phyloP scores from a whole-genome alignment of 2,797 vertebrate species.

The Phoebastria nigripes region DNA sequence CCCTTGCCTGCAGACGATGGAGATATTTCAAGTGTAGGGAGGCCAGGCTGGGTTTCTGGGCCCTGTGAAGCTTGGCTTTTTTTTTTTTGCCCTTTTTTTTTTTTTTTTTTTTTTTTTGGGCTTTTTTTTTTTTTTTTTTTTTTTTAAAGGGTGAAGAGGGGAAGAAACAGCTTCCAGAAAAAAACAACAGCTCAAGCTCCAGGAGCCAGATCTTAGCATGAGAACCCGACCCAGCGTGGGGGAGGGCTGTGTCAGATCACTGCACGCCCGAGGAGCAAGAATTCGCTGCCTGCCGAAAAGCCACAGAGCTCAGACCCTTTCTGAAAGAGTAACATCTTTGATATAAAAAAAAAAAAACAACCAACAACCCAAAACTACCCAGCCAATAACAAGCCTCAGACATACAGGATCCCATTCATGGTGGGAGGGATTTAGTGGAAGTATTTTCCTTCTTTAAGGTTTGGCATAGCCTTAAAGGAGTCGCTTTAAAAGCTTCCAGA shows the following conservation, averaged over 20 bases:
- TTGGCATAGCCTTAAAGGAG: slow-evolving; percentile 64
- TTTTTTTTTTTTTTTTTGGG: not conserved
- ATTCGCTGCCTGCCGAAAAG: slow-evolving; percentile 48
- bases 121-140: not conserved
- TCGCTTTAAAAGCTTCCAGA: slow-evolving; percentile 70
- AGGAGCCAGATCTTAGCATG: not conserved
- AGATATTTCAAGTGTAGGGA: not conserved
- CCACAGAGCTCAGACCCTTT: slow-evolving; percentile 8
- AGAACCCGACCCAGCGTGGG: not conserved
- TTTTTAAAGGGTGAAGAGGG: slow-evolving; percentile 51
- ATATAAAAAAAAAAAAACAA: slow-evolving; percentile 20
- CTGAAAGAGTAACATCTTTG: slow-evolving; percentile 69
- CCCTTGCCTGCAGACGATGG: not conserved
- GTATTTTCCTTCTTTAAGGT: slow-evolving; percentile 69
- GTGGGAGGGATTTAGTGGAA: slow-evolving; percentile 51
- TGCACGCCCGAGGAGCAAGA: not conserved
- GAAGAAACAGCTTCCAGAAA: slow-evolving; percentile 33
- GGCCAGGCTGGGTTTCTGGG: not conserved
- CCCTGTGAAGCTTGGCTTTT: not conserved
- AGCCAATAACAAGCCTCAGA: slow-evolving; percentile 71
- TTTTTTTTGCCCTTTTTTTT: not conserved
- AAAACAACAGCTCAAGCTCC: slow-evolving; percentile 14
- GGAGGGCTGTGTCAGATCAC: slow-evolving; percentile 40
- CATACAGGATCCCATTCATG: slow-evolving; percentile 63
- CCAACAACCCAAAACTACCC: slow-evolving; percentile 24